These are phyloP conservation scores for Aldabrachelys gigantea DNA, from an alignment of 2,113 vertebrate genomes.

Conservation along the genomic window DNA sequence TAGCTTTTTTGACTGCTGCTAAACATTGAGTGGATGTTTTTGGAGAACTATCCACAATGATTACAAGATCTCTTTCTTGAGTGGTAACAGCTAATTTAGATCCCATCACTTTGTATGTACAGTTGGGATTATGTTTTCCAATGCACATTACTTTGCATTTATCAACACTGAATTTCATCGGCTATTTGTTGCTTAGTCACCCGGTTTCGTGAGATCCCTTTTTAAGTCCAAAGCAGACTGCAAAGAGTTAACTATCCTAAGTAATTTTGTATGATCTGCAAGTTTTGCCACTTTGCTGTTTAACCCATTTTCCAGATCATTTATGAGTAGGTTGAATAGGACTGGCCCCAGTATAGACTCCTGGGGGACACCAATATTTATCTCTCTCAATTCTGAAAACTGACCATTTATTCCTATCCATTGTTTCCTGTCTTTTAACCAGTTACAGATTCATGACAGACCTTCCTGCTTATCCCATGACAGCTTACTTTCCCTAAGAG, in stretches of 20 bases:
- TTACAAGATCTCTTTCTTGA: not conserved
- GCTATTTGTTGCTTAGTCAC: not conserved
- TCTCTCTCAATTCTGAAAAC: not conserved
- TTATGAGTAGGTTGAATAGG: not conserved
- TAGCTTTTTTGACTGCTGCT: not conserved
- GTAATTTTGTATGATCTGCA: not conserved
- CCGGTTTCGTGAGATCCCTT: not conserved
- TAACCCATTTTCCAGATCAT: not conserved
- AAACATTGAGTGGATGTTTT: not conserved
- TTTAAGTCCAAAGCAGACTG: not conserved
- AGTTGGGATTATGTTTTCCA: not conserved
- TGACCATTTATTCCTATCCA: not conserved
- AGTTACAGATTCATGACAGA: not conserved
- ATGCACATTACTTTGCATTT: not conserved
- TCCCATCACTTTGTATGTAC: not conserved
- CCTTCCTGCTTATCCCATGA: not conserved
- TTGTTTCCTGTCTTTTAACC: not conserved
- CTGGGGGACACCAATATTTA: not conserved
- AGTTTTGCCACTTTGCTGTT: not conserved
- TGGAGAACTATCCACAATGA: not conserved
- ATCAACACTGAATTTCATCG: not conserved
- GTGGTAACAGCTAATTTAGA: not conserved
- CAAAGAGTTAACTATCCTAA: not conserved
- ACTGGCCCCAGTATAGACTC: not conserved
- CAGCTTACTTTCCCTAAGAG: not conserved